Evolutionary conservation across 2,113 vertebrate genomes (phyloP).

Genomic region (Choloepus hoffmanni): DNA sequence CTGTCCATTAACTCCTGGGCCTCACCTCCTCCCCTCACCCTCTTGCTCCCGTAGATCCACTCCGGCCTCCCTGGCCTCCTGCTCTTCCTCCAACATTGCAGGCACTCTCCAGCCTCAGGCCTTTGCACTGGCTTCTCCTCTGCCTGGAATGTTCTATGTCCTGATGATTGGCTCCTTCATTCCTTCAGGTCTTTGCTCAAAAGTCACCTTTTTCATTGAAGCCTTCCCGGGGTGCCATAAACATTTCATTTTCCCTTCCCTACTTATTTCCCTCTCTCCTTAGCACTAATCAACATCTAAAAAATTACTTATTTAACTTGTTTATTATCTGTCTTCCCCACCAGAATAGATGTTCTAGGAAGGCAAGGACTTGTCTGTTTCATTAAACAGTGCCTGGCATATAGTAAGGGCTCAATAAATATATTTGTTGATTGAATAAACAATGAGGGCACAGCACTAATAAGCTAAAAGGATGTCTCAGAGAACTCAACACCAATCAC

Average conservation of each 20-base stretch:
- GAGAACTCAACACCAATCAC: not conserved
- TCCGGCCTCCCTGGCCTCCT: not conserved
- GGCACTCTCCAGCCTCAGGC: not conserved
- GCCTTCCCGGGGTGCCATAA: not conserved
- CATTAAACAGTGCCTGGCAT: not conserved
- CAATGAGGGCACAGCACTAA: not conserved
- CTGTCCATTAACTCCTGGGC: not conserved
- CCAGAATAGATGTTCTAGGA: not conserved
- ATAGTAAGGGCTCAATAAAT: not conserved
- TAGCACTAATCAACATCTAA: not conserved
- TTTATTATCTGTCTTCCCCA: not conserved
- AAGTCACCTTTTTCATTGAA: not conserved
- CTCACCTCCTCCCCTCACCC: not conserved
- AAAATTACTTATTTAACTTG: not conserved
- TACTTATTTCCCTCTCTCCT: not conserved
- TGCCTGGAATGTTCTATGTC: fast-evolving
- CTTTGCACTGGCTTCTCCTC: not conserved
- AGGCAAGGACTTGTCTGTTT: not conserved
- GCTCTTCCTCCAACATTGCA: not conserved
- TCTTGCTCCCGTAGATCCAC: not conserved
- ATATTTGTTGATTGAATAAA: not conserved
- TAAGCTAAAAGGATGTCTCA: fast-evolving
- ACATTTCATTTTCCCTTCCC: not conserved
- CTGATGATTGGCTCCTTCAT: not conserved
- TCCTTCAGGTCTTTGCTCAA: no score